phyloP scores from a whole-genome alignment of 2,797 vertebrate genomes.

The Bradypodion pumilum region DNA sequence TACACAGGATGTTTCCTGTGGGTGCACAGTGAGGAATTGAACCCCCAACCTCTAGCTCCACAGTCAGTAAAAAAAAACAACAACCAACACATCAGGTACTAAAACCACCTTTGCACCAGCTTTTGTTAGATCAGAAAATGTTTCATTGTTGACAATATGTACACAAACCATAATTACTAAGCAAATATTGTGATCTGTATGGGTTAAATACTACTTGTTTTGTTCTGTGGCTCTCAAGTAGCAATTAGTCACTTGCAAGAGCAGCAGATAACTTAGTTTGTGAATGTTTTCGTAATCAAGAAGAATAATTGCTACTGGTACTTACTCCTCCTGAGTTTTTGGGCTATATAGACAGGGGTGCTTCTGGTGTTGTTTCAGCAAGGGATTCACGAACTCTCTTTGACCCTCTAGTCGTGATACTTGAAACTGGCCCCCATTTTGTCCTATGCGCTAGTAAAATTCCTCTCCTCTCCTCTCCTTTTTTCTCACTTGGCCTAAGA shows the following conservation, averaged over 20 bases:
- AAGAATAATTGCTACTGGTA: conserved; percentile 11
- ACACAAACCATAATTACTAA: background rate
- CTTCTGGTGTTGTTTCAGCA: conserved; percentile 31
- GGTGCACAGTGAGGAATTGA: too few species aligned
- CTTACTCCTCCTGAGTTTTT: background rate
- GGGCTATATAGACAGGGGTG: background rate
- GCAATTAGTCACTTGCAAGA: background rate
- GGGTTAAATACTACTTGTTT: background rate
- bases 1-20: too few species aligned
- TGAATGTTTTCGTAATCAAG: background rate
- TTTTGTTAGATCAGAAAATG: background rate
- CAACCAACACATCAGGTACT: too few species aligned
- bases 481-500: conserved; percentile 12
- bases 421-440: conserved; percentile 52
- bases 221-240: conserved; percentile 2
- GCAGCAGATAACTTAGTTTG: background rate
- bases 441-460: conserved; percentile 41
- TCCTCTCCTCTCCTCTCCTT: conserved; percentile 16
- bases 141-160: conserved; percentile 2
- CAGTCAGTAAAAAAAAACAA: background rate
- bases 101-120: background rate
- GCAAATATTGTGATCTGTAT: background rate
- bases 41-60: too few species aligned
- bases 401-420: conserved; percentile 44
- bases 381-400: conserved; percentile 44